Evolutionary conservation across 2,797 vertebrate species (phyloP), one percentile per base, ranked within the genome.

Genomic region (Hydrophis major): DNA sequence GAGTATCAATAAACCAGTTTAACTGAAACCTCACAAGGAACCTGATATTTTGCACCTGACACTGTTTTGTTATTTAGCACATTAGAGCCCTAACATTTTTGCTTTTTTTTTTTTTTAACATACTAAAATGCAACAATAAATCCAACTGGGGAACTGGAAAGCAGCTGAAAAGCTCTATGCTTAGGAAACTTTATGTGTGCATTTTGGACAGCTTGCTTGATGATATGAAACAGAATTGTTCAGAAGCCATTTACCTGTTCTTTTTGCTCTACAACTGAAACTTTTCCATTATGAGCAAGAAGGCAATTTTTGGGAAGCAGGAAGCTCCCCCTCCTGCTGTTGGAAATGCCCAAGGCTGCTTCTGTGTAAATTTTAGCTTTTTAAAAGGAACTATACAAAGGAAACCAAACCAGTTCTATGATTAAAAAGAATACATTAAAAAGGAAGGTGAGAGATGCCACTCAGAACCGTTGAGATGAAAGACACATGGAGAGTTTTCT

Each of bases 361-460:
- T 90, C 14, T 4, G n/a, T 27, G 16, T 7, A 90, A 92, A 92
- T 87, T 27, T 91, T 87, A 59, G 59, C 66, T 93, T 74, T 89
- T 87, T 92, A 89, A 89, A 92, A 93, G 57, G 55, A 86, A 93
- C 60, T 53, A 66, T 89, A 92, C 89, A 89, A 93, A 69, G 53
- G 60, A 93, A 93, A 89, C 74, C 57, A 89, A 93, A 61, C 60
- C 47, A 50, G 28, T 59, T 37, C 27, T 69, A 37, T 89, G 74
- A 93, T 93, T 91, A 93, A 91, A 91, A 87, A 59, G 74, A 93
- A 87, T 69, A 87, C 61, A 50, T 89, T 92, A 60, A 60, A 87
- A 86, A 87, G 90, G 93, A 60, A 87, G 27, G 78, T 89, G 90
- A 89, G 78, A 89, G 74, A 69, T 59, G 13, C 27, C 60, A 57